These are phyloP conservation scores for Tetragnatha montana DNA, from an alignment of 2,888 invertebrate species.

Conservation along the genomic window DNA sequence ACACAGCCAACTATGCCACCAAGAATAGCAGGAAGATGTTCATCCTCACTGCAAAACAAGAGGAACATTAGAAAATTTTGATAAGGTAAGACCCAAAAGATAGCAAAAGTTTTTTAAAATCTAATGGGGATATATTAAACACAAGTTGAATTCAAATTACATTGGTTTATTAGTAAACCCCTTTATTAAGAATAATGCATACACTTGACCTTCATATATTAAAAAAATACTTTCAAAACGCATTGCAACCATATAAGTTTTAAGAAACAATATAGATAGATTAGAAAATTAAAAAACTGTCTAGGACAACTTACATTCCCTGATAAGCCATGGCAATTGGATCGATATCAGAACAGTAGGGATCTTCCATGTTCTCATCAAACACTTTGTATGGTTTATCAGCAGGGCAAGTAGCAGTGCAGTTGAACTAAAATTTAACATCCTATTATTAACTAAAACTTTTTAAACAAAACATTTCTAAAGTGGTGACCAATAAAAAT, in stretches of 20 bases:
- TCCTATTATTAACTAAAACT: too few relatives aligned
- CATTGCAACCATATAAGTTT: too few relatives aligned
- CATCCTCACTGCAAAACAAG: constrained; percentile 66
- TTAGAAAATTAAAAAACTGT: too few relatives aligned
- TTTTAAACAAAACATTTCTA: too few relatives aligned
- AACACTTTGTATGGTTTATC: constrained; percentile 87
- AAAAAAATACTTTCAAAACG: too few relatives aligned
- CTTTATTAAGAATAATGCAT: neutral
- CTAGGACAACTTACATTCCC: constrained; percentile 60
- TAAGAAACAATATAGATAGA: too few relatives aligned
- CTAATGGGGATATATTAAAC: too few relatives aligned
- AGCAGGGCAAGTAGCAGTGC: constrained; percentile 88
- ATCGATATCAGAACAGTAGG: constrained; percentile 85
- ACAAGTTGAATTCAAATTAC: neutral
- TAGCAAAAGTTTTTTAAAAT: too few relatives aligned
- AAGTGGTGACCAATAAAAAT: too few relatives aligned
- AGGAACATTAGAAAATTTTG: neutral
- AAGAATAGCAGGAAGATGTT: constrained; percentile 75
- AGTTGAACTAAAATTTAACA: constrained; percentile 81
- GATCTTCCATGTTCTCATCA: constrained; percentile 82
- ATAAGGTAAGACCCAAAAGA: too few relatives aligned
- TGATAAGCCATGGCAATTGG: constrained; percentile 72
- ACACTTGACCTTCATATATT: too few relatives aligned
- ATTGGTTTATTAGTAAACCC: neutral
- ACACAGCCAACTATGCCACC: constrained; percentile 79